These are phyloP conservation scores for Pygmarrhopalites habei DNA, from an alignment of 1,140 invertebrate species.

Conservation along the genomic window DNA sequence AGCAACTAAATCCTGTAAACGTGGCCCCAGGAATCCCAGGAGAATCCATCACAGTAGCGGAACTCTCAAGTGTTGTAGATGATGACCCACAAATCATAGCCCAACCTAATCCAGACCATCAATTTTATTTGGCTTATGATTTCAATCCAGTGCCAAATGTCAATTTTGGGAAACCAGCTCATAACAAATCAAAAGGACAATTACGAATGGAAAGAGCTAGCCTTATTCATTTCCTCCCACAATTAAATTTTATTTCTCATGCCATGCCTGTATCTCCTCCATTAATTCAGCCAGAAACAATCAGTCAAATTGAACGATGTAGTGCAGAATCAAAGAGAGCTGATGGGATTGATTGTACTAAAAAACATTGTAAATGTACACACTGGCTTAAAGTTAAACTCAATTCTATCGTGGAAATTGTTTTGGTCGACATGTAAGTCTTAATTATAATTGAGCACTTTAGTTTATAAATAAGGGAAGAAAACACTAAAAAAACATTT, in stretches of 20 bases:
- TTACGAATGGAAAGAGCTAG: too few relatives aligned
- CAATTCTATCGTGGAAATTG: constrained; percentile 66
- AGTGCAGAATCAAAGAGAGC: constrained; percentile 49
- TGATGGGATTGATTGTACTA: constrained; percentile 51
- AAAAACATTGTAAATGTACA: constrained; percentile 69
- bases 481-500: too few relatives aligned
- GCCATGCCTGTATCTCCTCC: constrained; percentile 65
- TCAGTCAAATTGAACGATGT: constrained; percentile 66
- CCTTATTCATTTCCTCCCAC: constrained; percentile 67
- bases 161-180: constrained; percentile 60
- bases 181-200: too few relatives aligned
- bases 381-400: constrained; percentile 67
- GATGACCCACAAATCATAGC: constrained; percentile 47
- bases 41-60: constrained; percentile 56
- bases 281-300: constrained; percentile 58
- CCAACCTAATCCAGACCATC: constrained; percentile 50
- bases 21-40: constrained; percentile 58
- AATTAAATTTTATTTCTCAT: constrained; percentile 78
- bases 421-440: constrained; percentile 77
- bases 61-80: constrained; percentile 53
- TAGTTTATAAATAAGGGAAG: too few relatives aligned
- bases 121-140: constrained; percentile 74
- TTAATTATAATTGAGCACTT: too few relatives aligned
- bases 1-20: constrained; percentile 75
- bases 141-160: constrained; percentile 72